Evolutionary conservation across 30 jellyfish, hydroid and myxozoan species (phyloP).

Genomic region (Sanderia malayensis): DNA sequence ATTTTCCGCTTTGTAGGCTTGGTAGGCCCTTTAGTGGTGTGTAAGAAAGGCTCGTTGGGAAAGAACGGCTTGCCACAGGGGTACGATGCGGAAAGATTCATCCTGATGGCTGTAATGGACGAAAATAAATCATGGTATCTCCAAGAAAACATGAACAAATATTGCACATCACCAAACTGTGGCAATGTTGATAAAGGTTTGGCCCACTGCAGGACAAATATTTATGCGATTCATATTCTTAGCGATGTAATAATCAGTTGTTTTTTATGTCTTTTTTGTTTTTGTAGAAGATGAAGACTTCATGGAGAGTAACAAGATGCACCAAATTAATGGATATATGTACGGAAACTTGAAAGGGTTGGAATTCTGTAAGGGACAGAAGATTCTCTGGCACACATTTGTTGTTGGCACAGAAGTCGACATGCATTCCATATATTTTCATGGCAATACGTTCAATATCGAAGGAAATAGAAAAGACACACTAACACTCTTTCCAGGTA

Average conservation of each 20-base stretch:
- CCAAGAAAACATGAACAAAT: constrained; percentile 50
- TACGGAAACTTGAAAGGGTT: constrained; percentile 50
- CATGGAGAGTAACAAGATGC: constrained; percentile 72
- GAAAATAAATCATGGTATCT: constrained; percentile 67
- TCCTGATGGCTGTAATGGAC: constrained; percentile 59
- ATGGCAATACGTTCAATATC: constrained; percentile 54
- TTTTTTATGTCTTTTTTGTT: not conserved
- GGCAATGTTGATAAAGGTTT: constrained; percentile 40
- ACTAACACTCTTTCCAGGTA: constrained; percentile 59
- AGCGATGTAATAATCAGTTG: not conserved
- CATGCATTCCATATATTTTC: constrained; percentile 63
- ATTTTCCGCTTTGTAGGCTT: constrained; percentile 51
- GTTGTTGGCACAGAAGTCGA: constrained; percentile 76
- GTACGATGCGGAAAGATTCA: constrained; percentile 46
- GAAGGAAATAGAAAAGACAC: constrained; percentile 55
- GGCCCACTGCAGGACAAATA: too few relatives aligned
- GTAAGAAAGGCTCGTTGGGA: constrained; percentile 55
- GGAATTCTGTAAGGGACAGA: constrained; percentile 44
- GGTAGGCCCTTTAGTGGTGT: constrained; percentile 59
- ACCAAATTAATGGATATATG: constrained; percentile 65
- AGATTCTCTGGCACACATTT: constrained; percentile 50
- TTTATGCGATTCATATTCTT: too few relatives aligned
- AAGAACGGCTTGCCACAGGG: constrained; percentile 47
- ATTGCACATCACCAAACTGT: constrained; percentile 41
- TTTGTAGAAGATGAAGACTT: constrained; percentile 54